These are phyloP conservation scores for Sus cebifrons DNA, from an alignment of 2,797 vertebrate species.

Conservation along the genomic window DNA sequence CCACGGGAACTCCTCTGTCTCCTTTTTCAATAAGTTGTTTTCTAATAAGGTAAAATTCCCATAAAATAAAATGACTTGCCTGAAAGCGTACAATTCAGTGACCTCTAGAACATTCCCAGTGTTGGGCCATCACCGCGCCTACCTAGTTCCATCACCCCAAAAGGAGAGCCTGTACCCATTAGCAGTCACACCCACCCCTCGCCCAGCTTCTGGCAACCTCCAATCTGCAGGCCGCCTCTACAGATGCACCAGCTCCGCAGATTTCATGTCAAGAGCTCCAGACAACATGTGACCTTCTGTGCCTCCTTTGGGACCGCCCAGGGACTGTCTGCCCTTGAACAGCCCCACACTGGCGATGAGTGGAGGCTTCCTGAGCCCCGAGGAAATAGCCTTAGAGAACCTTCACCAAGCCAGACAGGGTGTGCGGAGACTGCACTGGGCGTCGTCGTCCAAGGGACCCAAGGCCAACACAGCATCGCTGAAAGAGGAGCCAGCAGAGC, in stretches of 20 bases:
- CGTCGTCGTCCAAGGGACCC: accelerated
- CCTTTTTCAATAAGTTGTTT: neutral
- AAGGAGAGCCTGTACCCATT: neutral
- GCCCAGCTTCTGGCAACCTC: neutral
- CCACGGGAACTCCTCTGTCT: too few relatives aligned
- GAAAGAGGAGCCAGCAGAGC: neutral
- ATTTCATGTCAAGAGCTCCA: neutral
- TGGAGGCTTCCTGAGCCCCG: neutral
- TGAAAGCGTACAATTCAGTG: neutral
- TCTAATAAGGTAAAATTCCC: neutral
- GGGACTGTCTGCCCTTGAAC: neutral
- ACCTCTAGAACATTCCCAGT: too few relatives aligned
- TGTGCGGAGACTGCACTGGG: neutral
- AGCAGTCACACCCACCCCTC: accelerated
- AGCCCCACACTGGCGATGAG: neutral
- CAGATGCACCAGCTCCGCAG: neutral
- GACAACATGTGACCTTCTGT: accelerated
- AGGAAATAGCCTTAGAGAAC: neutral
- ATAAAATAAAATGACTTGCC: neutral
- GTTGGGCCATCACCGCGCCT: neutral
- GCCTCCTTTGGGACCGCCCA: neutral
- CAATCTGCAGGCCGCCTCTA: neutral
- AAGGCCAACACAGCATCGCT: neutral
- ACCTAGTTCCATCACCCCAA: too few relatives aligned
- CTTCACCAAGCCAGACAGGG: neutral